phyloP scores from a whole-genome alignment of 2,797 vertebrate genomes.

The Helicolenus hilgendorfi region DNA sequence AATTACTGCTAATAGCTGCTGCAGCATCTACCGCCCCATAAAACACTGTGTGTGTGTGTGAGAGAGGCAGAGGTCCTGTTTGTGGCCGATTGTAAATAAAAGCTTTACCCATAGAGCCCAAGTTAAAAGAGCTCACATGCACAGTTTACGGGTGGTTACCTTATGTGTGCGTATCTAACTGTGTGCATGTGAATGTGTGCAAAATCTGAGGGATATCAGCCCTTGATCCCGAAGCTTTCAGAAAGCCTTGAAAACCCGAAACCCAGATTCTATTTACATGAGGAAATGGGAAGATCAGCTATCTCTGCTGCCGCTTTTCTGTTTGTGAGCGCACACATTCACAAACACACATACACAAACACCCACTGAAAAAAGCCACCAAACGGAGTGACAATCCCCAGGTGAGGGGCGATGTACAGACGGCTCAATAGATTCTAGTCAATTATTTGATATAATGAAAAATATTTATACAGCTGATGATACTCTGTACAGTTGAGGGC shows the following conservation, averaged over 20 bases:
- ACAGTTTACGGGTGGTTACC: background rate
- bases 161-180: background rate
- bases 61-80: slow-evolving; percentile 23
- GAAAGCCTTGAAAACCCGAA: slow-evolving; percentile 51
- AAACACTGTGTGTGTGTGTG: slow-evolving; percentile 20
- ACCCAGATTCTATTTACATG: slow-evolving; percentile 73
- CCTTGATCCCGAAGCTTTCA: slow-evolving; percentile 43
- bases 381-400: slow-evolving; percentile 45
- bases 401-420: slow-evolving; percentile 30
- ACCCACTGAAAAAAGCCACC: slow-evolving; percentile 11
- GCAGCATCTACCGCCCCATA: slow-evolving; percentile 21
- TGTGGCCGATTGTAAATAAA: slow-evolving; percentile 20
- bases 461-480: slow-evolving; percentile 65
- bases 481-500: slow-evolving; percentile 49
- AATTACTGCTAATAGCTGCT: slow-evolving; percentile 84
- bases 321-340: slow-evolving; percentile 4
- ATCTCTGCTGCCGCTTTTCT: slow-evolving; percentile 46
- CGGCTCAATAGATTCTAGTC: slow-evolving; percentile 53
- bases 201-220: slow-evolving; percentile 22
- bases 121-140: background rate
- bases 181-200: background rate
- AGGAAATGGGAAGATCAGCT: slow-evolving; percentile 72
- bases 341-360: background rate
- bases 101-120: background rate
- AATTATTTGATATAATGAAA: slow-evolving; percentile 77